A percentile compares a stretch with the other conserved stretches of the same genome.
phyloP scores from a whole-genome alignment of 2,888 invertebrate species.

The Heliconius cydno region DNA sequence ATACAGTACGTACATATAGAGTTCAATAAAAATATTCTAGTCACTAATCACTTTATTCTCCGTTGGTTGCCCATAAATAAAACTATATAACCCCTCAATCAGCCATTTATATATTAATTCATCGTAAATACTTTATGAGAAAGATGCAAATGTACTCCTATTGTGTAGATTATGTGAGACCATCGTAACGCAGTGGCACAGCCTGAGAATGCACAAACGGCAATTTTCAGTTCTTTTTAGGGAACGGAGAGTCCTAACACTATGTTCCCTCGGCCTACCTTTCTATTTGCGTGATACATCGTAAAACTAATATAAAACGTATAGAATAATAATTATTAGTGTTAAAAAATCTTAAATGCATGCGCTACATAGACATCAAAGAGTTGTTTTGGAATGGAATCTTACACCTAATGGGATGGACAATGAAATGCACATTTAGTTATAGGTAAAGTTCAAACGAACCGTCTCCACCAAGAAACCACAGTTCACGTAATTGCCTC shows the following conservation, averaged over 20 bases:
- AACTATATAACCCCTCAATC: not conserved
- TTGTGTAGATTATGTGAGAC: too few species aligned
- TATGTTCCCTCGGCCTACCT: not conserved
- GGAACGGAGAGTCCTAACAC: too few species aligned
- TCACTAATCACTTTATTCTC: not conserved
- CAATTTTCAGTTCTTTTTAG: too few species aligned
- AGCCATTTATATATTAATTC: not conserved
- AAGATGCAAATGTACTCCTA: too few species aligned
- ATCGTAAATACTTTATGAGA: too few species aligned
- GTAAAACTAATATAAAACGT: too few species aligned
- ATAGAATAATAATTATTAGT: not conserved
- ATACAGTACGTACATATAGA: not conserved
- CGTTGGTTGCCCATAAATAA: not conserved
- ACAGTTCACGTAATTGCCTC: conserved; percentile 26
- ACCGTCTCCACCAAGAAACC: conserved; percentile 26
- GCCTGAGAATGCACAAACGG: too few species aligned
- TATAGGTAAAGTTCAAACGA: conserved; percentile 24
- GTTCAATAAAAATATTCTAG: not conserved
- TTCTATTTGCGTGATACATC: too few species aligned
- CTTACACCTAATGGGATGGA: not conserved
- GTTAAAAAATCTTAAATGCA: not conserved
- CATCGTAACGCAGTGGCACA: too few species aligned
- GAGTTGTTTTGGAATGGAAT: not conserved
- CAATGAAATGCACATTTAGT: not conserved
- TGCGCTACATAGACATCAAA: not conserved